Percentiles rank a stretch among this genome's conserved stretches.
These are phyloP conservation scores for Subacronicta megacephala DNA, from an alignment of 2,888 invertebrate genomes.

Conservation along the genomic window DNA sequence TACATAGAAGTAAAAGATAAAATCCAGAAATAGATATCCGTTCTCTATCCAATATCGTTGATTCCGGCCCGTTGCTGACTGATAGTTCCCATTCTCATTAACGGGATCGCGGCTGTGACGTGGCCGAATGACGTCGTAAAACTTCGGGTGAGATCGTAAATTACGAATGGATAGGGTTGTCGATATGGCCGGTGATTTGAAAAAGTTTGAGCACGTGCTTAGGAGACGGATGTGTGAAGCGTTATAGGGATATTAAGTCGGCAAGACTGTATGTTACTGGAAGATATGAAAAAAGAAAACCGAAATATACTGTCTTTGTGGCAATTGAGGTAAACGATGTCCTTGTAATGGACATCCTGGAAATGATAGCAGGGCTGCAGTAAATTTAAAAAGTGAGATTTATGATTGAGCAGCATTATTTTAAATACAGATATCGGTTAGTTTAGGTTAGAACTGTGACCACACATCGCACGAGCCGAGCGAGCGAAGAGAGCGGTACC, in stretches of 20 bases:
- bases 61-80: slow-evolving; percentile 74
- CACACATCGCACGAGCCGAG: too few species aligned
- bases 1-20: slow-evolving; percentile 42
- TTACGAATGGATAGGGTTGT: slow-evolving; percentile 66
- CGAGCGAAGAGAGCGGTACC: too few species aligned
- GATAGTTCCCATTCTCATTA: slow-evolving; percentile 86
- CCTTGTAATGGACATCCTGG: too few species aligned
- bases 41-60: slow-evolving; percentile 70
- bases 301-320: neutral
- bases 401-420: too few species aligned
- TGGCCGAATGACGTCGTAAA: slow-evolving; percentile 63
- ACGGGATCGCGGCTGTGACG: slow-evolving; percentile 60
- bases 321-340: neutral
- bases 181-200: slow-evolving; percentile 59
- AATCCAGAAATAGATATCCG: slow-evolving; percentile 82
- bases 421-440: too few species aligned
- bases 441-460: too few species aligned
- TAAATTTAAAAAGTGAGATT: too few species aligned
- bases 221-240: slow-evolving; percentile 9
- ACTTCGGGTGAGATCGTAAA: slow-evolving; percentile 63
- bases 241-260: slow-evolving; percentile 17
- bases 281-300: neutral
- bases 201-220: slow-evolving; percentile 51
- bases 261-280: slow-evolving; percentile 10
- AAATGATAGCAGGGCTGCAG: too few species aligned